Percentiles rank a stretch among this genome's conserved stretches.
phyloP scores from a whole-genome alignment of 2,888 invertebrate species.

The Dynastes maya region DNA sequence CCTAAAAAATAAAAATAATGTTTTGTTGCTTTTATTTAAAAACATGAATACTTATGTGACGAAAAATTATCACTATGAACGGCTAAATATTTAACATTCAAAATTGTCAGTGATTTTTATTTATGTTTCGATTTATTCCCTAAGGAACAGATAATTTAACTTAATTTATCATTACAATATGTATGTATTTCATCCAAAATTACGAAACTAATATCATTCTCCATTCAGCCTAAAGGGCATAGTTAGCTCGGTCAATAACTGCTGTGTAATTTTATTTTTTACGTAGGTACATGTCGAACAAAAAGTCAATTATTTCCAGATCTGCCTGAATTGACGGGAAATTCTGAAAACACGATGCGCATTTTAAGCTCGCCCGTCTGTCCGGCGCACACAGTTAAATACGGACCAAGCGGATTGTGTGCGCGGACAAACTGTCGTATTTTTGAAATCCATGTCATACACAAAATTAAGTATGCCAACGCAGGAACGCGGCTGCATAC shows the following conservation, averaged over 20 bases:
- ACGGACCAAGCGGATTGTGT: constrained; percentile 2
- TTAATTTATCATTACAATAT: no score
- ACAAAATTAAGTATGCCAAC: constrained; percentile 19
- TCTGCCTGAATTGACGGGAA: constrained; percentile 33
- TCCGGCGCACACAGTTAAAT: constrained; percentile 11
- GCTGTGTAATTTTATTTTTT: constrained; percentile 9
- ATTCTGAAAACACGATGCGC: constrained; percentile 30
- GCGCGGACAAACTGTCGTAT: constrained; percentile 3
- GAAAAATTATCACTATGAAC: no score
- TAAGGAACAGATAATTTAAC: no score
- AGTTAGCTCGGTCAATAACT: constrained; percentile 2
- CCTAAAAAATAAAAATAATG: no score
- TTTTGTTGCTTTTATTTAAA: no score
- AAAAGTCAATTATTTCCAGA: constrained; percentile 42
- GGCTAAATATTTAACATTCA: no score
- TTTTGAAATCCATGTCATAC: constrained; percentile 23
- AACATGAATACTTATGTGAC: no score
- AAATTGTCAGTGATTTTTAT: no score
- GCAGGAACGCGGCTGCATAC: background rate
- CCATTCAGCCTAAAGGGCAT: background rate
- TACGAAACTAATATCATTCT: background rate
- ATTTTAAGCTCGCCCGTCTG: constrained; percentile 22
- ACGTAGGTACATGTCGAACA: background rate
- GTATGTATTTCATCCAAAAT: no score
- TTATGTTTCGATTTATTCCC: no score